phyloP scores from a whole-genome alignment of 2,113 vertebrate genomes.

The Rhombomys opimus region DNA sequence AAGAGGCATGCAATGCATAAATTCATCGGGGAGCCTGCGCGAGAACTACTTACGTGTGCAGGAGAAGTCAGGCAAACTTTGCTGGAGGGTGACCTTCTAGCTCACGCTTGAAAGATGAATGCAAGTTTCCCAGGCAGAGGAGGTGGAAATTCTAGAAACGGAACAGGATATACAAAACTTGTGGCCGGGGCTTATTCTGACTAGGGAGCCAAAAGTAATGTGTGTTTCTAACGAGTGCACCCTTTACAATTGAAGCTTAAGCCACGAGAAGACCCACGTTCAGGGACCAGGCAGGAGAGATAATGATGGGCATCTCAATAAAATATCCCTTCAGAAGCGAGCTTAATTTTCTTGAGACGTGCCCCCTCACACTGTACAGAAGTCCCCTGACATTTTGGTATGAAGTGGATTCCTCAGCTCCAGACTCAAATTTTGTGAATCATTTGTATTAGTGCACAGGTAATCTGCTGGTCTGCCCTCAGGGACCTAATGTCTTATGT shows the following conservation, averaged over 20 bases:
- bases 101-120: conserved; percentile 59
- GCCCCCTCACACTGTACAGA: neutral
- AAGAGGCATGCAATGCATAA: neutral
- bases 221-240: conserved; percentile 53
- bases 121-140: conserved; percentile 63
- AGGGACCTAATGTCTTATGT: too few relatives aligned
- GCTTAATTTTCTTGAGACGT: conserved; percentile 10
- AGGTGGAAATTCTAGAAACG: conserved; percentile 56
- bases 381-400: neutral
- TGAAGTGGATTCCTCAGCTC: conserved; percentile 15
- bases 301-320: neutral
- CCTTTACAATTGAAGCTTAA: conserved; percentile 51
- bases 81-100: neutral
- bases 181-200: neutral
- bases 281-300: neutral
- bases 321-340: neutral
- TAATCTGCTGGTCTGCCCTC: too few relatives aligned
- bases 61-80: conserved; percentile 51
- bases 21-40: neutral
- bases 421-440: neutral
- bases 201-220: conserved; percentile 41
- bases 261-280: neutral
- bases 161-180: conserved; percentile 44
- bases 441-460: too few relatives aligned
- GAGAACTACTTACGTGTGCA: neutral